Base-by-base conservation (phyloP, 2,888 invertebrate species). In the Poecilus cupreus region DNA sequence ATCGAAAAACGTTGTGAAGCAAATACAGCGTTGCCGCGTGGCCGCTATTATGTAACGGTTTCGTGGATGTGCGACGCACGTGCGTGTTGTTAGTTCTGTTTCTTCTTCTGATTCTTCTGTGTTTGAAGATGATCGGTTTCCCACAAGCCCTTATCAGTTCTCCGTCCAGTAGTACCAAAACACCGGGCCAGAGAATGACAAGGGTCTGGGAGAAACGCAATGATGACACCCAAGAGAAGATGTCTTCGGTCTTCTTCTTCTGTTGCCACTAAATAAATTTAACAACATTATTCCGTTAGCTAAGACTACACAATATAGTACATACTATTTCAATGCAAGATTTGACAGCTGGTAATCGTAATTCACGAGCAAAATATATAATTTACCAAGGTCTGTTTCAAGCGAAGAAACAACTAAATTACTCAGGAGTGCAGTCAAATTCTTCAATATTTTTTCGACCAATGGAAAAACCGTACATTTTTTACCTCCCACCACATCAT, bases 141-240 rank as follows among this genome's bases (percentile, higher is more conserved):
- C 91, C 93, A 94, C 94, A 94, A 93, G 96, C 96, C 96, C 96
- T 97, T 97, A 97, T 97, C 96, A 97, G 96, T 96, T 97, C 97
- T 97, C 97, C 97, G 97, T 97, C 97, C 97, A 97, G 97, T 96
- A 89, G 94, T 93, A 89, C 90, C 88, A 91, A 90, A 92, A 94
- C 93, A 96, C 94, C 95, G 95, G 96, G 95, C 95, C 93, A 92
- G 94, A 94, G 96, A 97, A 96, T 97, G 97, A 97, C 94, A 97
- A 97, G 97, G 97, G 96, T 87, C 88, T 88, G 89, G 88, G 88
- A 89, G 89, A 89, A 89, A 80, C 70, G 68, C 43, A 39, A 24
- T 0, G 51, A 18, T 13, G 51, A 13, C 32, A 32, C 32, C 13
- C 54, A 22, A 57, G 16, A 20, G 20, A 22, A 18, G 8, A 11